These are phyloP conservation scores for Lithophane ornitopus DNA, from an alignment of 2,888 invertebrate genomes.

Conservation along the genomic window DNA sequence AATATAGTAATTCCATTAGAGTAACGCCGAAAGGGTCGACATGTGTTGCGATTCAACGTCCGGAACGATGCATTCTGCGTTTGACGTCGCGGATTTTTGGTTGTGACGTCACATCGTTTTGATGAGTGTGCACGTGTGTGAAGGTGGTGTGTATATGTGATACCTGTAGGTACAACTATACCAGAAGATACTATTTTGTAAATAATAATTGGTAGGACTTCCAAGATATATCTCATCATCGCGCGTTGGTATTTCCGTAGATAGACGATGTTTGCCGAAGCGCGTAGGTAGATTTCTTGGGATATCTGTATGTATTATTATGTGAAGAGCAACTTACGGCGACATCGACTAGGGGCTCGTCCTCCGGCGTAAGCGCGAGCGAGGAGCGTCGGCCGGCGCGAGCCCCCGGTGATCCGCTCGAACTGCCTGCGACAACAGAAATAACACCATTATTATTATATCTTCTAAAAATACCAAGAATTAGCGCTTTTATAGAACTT, in stretches of 20 bases:
- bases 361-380: conserved; percentile 93
- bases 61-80: not conserved
- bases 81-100: not conserved
- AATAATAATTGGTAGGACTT: too few species aligned
- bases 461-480: too few species aligned
- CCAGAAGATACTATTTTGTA: too few species aligned
- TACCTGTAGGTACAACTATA: too few species aligned
- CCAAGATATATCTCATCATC: too few species aligned
- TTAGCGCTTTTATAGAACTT: not conserved
- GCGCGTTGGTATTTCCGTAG: too few species aligned
- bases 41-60: not conserved
- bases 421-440: conserved; percentile 85
- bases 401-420: conserved; percentile 91
- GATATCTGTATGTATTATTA: conserved; percentile 7
- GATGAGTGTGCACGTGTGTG: not conserved
- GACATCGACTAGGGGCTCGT: conserved; percentile 92
- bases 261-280: too few species aligned
- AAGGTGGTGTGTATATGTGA: not conserved
- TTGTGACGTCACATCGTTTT: not conserved
- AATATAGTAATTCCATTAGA: not conserved
- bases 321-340: conserved; percentile 90
- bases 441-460: conserved; percentile 7
- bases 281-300: too few species aligned
- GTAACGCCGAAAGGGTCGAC: not conserved
- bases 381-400: conserved; percentile 93